Evolutionary conservation across 1,140 invertebrate genomes (phyloP), one percentile per base, ranked within the genome.

Genomic region (Heliothis subflexa): DNA sequence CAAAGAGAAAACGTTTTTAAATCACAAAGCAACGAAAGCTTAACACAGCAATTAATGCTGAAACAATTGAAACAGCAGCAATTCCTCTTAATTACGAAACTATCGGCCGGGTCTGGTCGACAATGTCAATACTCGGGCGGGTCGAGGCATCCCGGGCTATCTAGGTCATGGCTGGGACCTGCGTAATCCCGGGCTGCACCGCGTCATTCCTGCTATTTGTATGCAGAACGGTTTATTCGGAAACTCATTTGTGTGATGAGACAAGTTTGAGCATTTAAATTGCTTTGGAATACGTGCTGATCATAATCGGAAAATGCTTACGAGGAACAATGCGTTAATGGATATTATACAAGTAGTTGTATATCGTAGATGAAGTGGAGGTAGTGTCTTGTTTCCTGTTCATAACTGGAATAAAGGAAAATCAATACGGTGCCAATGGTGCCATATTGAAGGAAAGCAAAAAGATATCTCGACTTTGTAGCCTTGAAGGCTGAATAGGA

Each of bases 141-240:
- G 73, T 62, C 59, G 52, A 64, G 59, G 57, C 57, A 33, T 47
- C 73, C 73, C 73, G 73, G 73, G 59, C 12, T 72, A 52, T 62
- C 57, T 75, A 75, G 73, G 73, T 75, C 73, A 75, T 75, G 73
- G 73, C 73, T 75, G 73, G 73, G 47, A 47, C 59, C 73, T 75
- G 73, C 73, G 73, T 64, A 64, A 64, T 75, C 73, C 73, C 73
- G 59, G 55, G 73, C 25, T 28, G 66, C 21, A 49, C 18, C 72
- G 47, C 47, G 66, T 62, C 61, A 50, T 13, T 28, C 66, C 66
- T 52, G n/a, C 28, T 25, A 54, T 74, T 74, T 40, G 55, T 49
- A 62, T 62, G 47, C 59, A 25, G 13, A 50, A 16, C 7, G 57
- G 62, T 59, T 59, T 59, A 57, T 47, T 59, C 50, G 33, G 47